Percentiles rank a stretch among this genome's conserved stretches.
phyloP scores from a whole-genome alignment of 2,113 vertebrate genomes.

The Sminthopsis crassicaudata region DNA sequence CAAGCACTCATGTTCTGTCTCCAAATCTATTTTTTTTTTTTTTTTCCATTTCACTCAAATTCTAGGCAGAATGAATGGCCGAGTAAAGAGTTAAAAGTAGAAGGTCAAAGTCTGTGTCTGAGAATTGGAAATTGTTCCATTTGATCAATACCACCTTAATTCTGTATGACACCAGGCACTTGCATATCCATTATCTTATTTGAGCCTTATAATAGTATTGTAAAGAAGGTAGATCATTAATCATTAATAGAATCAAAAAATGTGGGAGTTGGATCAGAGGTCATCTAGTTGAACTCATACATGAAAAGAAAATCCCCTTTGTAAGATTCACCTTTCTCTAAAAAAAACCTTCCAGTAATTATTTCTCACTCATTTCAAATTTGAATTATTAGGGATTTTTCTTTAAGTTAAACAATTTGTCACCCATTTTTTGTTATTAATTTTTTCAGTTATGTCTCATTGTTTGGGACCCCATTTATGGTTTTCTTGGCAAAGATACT shows the following conservation, averaged over 20 bases:
- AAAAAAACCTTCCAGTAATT: not conserved
- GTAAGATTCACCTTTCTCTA: not conserved
- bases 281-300: not conserved
- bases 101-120: not conserved
- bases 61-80: not conserved
- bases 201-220: not conserved
- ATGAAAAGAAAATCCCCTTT: not conserved
- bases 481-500: no score
- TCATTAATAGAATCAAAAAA: not conserved
- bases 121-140: not conserved
- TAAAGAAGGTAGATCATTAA: not conserved
- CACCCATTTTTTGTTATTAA: not conserved
- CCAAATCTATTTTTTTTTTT: not conserved
- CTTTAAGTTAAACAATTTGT: not conserved
- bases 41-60: not conserved
- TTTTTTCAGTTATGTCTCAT: not conserved
- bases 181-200: not conserved
- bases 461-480: not conserved
- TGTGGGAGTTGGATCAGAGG: not conserved
- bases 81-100: not conserved
- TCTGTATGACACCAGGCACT: not conserved
- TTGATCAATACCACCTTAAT: not conserved
- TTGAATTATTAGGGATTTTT: not conserved
- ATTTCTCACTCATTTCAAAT: not conserved
- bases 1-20: not conserved